Evolutionary conservation across 1,140 invertebrate species (phyloP).

Genomic region (Nixonia krombeini): DNA sequence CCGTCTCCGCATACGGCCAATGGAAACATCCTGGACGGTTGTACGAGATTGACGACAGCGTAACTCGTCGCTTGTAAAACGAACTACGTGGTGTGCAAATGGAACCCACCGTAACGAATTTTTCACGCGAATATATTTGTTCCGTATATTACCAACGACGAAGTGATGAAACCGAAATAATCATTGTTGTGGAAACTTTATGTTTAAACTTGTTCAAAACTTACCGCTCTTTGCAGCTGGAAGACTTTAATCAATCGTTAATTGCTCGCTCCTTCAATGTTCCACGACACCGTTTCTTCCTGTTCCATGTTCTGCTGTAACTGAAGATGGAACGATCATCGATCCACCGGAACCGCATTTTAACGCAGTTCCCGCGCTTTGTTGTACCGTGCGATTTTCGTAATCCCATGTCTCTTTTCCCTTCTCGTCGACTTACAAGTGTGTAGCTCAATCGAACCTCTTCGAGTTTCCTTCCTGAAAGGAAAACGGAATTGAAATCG

Average conservation of each 20-base stretch:
- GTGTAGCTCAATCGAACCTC: constrained; percentile 51
- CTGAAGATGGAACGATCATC: too few relatives aligned
- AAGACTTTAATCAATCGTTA: too few relatives aligned
- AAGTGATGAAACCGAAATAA: too few relatives aligned
- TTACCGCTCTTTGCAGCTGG: too few relatives aligned
- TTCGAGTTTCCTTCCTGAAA: constrained; percentile 64
- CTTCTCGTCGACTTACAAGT: constrained; percentile 43
- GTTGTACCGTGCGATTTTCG: constrained; percentile 46
- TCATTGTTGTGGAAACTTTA: too few relatives aligned
- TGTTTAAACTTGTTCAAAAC: too few relatives aligned
- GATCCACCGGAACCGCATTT: constrained; percentile 24
- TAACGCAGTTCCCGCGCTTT: constrained; percentile 20
- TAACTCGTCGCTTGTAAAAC: constrained; percentile 41
- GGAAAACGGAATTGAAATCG: constrained; percentile 68
- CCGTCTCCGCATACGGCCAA: constrained; percentile 42
- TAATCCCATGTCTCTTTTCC: constrained; percentile 39
- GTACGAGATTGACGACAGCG: constrained; percentile 38
- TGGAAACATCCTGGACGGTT: constrained; percentile 52
- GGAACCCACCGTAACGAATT: constrained; percentile 5
- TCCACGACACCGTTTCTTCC: too few relatives aligned
- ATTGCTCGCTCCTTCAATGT: too few relatives aligned
- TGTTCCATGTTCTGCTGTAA: too few relatives aligned
- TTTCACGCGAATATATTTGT: too few relatives aligned
- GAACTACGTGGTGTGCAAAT: constrained; percentile 35
- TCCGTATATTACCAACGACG: too few relatives aligned